These are phyloP conservation scores for Torymus texanus DNA, from an alignment of 2,888 invertebrate genomes.

Conservation along the genomic window DNA sequence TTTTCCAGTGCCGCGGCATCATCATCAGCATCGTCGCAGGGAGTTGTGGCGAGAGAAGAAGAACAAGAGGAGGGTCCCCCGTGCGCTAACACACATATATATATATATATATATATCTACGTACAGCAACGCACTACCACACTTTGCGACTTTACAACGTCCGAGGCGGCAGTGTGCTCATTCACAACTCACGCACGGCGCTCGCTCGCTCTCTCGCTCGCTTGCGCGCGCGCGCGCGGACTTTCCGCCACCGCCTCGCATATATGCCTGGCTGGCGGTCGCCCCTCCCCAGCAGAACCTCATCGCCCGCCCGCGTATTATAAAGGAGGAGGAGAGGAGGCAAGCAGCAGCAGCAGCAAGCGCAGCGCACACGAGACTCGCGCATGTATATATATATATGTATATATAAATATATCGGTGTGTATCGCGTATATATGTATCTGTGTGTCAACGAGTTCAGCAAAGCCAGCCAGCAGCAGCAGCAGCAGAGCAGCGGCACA, in stretches of 20 bases:
- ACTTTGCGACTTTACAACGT: conserved; percentile 2
- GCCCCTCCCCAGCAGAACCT: too few species aligned
- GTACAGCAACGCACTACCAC: not conserved
- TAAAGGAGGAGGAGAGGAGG: not conserved
- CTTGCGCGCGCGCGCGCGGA: conserved; percentile 12
- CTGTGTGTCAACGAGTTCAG: conserved; percentile 38
- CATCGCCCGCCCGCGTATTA: too few species aligned
- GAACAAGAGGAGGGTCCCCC: not conserved
- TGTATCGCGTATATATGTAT: not conserved
- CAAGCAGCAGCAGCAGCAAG: not conserved
- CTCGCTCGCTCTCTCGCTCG: not conserved
- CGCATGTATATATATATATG: not conserved
- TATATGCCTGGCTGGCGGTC: not conserved
- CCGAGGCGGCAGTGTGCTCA: conserved; percentile 38
- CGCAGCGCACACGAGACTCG: conserved; percentile 2
- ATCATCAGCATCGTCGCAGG: not conserved
- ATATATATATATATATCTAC: not conserved
- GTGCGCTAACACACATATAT: too few species aligned
- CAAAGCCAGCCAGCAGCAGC: conserved; percentile 18
- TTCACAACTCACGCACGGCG: conserved; percentile 47
- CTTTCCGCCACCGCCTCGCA: conserved; percentile 25
- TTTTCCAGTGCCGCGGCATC: conserved; percentile 48
- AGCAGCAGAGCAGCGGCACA: conserved; percentile 15
- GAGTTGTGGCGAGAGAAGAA: not conserved
- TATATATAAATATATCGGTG: too few species aligned